phyloP scores from a whole-genome alignment of 2,113 vertebrate species.

The Gallinago undulata region DNA sequence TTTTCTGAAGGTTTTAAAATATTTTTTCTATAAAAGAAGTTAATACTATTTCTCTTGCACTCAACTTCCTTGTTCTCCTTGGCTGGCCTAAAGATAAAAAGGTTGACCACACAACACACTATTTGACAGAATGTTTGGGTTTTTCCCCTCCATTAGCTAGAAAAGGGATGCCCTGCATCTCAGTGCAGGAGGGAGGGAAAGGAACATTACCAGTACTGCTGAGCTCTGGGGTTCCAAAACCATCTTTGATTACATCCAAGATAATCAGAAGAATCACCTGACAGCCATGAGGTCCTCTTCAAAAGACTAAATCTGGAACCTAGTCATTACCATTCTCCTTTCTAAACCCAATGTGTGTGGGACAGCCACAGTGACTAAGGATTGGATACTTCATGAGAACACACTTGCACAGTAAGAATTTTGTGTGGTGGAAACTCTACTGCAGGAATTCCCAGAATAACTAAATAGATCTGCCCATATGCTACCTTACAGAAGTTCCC shows the following conservation, averaged over 20 bases:
- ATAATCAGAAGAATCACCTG: not conserved
- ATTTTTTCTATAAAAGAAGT: not conserved
- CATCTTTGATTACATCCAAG: not conserved
- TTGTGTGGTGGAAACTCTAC: not conserved
- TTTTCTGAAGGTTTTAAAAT: not conserved
- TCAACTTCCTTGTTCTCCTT: not conserved
- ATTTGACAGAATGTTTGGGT: not conserved
- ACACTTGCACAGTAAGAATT: not conserved
- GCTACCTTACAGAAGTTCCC: not conserved
- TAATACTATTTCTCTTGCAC: not conserved
- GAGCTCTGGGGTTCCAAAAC: not conserved
- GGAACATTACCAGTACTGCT: not conserved
- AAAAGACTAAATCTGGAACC: not conserved
- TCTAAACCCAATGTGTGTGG: not conserved
- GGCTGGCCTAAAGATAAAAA: not conserved
- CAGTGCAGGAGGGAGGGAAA: not conserved
- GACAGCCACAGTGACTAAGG: not conserved
- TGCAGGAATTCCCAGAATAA: not conserved
- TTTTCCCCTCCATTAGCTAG: not conserved
- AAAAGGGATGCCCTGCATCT: not conserved
- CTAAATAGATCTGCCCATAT: not conserved
- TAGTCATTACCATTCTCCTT: not conserved
- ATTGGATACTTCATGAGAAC: not conserved
- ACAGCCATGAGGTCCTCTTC: not conserved
- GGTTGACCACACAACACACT: not conserved